Base-by-base conservation (phyloP, 2,888 invertebrate species). In the Cantharis rufa region DNA sequence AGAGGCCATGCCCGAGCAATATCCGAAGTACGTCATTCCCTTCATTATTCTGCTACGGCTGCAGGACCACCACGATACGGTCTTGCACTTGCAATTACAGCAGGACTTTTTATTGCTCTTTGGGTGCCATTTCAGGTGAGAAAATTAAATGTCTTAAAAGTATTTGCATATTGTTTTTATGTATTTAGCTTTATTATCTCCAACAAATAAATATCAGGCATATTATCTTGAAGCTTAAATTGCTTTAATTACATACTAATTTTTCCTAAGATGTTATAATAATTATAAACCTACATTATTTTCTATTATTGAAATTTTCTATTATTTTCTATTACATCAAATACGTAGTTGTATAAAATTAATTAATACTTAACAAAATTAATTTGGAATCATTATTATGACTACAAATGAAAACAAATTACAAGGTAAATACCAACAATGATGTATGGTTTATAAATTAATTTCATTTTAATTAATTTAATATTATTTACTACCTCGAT, bases 101-200 rank as follows among this genome's bases (percentile, higher is more conserved):
- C 92, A 11, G 91, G 92, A 63, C 89, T 91, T 76, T 92, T 92
- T 83, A 87, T 92, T 73, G 85, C 89, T 11, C 87, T 92, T 21
- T 92, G 92, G 92, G 85, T 91, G 80, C 92, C 92, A 3, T 92
- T 92, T 84, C 91, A 91, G 88, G 90, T 91, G 78, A 86, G 85
- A 77, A 24, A 11, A 48, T n/a, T 48, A 48, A 4, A 48, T n/a
- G n/a, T 48, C 13, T 48, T 48, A 48, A n/a, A 48, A 48, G 24
- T 48, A 48, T 13, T 32, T 32, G 4, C 32, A 13, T n/a, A n/a
- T 13, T 32, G 5, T 32, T 5, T 32, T 32, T 32, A 4, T 13
- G 32, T 5, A 32, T 3, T 32, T 5, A 32, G 13, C n/a, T 32
- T 4, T 13, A 32, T 32, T 32, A 32, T 32, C 28, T 32, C 3